Conservation (phyloP, 2,113 vertebrate species). For the Hippopotamus amphibius region DNA sequence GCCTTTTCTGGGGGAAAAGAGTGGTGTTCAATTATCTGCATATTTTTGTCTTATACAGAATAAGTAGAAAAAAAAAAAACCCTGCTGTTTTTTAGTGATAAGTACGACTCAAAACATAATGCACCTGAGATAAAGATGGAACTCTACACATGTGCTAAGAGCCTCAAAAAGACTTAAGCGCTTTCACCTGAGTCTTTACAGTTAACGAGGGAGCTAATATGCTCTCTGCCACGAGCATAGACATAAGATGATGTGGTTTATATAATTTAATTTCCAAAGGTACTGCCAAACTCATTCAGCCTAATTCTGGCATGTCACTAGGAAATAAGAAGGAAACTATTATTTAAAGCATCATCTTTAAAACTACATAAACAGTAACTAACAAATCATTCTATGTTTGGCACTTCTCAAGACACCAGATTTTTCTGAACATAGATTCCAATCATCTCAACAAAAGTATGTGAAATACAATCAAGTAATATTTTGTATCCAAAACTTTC, state of each 20-base stretch:
- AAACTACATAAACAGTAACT: not conserved
- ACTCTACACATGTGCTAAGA: not conserved
- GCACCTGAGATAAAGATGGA: not conserved
- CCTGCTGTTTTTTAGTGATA: not conserved
- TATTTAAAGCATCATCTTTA: not conserved
- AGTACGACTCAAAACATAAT: not conserved
- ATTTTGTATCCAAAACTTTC: not conserved
- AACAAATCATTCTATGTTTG: not conserved
- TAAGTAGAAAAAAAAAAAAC: not conserved
- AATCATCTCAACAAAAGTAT: slow-evolving; percentile 14
- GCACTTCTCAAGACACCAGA: not conserved
- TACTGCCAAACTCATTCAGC: not conserved
- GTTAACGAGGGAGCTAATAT: not conserved
- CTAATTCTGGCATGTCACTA: not conserved
- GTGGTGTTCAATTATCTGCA: not conserved
- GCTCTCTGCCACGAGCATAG: not conserved
- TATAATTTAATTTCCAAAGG: not conserved
- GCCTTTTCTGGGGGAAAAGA: not conserved
- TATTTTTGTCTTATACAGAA: not conserved
- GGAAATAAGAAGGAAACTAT: not conserved
- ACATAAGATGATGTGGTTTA: not conserved
- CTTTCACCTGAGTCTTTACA: not conserved
- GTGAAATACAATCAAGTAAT: not conserved
- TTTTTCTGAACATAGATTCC: not conserved
- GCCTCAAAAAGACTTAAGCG: not conserved